Conservation (phyloP, 2,113 vertebrate genomes). For the Apus apus region DNA sequence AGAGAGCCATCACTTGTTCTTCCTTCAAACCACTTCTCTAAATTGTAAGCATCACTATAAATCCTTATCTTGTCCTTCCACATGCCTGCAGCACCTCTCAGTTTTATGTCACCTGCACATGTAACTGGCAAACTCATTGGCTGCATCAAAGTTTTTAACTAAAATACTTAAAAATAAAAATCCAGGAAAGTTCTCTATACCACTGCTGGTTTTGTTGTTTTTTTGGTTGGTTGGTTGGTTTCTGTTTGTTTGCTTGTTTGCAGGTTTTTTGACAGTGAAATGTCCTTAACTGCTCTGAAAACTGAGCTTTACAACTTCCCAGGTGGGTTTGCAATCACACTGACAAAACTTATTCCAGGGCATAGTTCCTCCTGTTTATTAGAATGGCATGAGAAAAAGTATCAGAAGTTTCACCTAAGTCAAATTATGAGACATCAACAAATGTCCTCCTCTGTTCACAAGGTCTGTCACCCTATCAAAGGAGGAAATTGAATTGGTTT, state of each 20-base stretch:
- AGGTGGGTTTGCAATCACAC: neutral
- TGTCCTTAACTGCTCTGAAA: neutral
- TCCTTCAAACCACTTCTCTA: neutral
- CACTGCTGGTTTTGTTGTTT: too few species aligned
- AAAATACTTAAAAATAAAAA: neutral
- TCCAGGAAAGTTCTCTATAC: neutral
- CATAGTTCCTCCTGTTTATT: neutral
- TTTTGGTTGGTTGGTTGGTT: too few species aligned
- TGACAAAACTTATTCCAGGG: neutral
- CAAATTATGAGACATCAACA: neutral
- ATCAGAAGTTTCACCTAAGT: neutral
- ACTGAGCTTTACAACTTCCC: neutral
- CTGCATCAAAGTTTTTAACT: neutral
- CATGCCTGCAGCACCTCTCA: neutral
- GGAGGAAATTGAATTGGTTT: slow-evolving; percentile 7
- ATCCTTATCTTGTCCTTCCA: neutral
- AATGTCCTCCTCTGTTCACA: neutral
- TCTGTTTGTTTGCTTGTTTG: neutral
- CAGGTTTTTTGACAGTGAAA: neutral
- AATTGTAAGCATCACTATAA: neutral
- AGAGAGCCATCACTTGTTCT: neutral
- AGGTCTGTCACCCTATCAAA: neutral
- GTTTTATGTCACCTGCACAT: neutral
- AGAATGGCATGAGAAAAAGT: neutral
- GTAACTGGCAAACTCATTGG: neutral